Percentiles rank a stretch among this genome's conserved stretches.
These are phyloP conservation scores for Margarornis squamiger DNA, from an alignment of 2,797 vertebrate genomes.

Conservation along the genomic window DNA sequence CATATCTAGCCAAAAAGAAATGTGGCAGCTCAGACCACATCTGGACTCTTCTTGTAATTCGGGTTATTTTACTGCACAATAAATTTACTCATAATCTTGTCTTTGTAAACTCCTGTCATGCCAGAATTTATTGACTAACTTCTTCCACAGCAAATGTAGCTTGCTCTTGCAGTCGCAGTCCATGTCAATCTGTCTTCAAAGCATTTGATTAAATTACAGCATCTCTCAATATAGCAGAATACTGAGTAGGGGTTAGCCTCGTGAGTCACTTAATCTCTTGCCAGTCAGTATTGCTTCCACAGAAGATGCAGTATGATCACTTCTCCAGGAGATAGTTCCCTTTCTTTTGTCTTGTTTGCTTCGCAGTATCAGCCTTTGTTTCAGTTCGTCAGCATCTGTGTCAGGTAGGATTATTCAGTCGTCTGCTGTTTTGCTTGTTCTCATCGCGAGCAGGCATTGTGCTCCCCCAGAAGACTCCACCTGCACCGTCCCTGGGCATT, in stretches of 20 bases:
- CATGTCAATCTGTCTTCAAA: neutral
- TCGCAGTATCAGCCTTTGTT: constrained; percentile 29
- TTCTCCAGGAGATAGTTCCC: neutral
- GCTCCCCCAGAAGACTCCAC: constrained; percentile 21
- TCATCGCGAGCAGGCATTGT: neutral
- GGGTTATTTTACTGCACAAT: neutral
- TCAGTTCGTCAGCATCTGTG: neutral
- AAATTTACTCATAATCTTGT: neutral
- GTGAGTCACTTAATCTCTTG: neutral
- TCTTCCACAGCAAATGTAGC: neutral
- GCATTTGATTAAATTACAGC: neutral
- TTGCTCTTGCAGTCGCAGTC: neutral
- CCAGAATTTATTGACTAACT: neutral
- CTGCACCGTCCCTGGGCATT: neutral
- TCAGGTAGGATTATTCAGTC: constrained; percentile 17
- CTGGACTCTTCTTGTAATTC: neutral
- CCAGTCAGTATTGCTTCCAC: neutral
- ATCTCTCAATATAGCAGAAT: neutral
- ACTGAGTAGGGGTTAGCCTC: neutral
- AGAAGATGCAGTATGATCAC: neutral
- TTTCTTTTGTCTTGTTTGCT: constrained; percentile 43
- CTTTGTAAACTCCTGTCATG: neutral
- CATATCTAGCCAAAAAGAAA: neutral
- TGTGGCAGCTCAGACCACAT: neutral
- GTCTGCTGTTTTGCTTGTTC: neutral